Evolutionary conservation across 2,113 vertebrate species (phyloP).

Genomic region (Rhinichthys klamathensis): DNA sequence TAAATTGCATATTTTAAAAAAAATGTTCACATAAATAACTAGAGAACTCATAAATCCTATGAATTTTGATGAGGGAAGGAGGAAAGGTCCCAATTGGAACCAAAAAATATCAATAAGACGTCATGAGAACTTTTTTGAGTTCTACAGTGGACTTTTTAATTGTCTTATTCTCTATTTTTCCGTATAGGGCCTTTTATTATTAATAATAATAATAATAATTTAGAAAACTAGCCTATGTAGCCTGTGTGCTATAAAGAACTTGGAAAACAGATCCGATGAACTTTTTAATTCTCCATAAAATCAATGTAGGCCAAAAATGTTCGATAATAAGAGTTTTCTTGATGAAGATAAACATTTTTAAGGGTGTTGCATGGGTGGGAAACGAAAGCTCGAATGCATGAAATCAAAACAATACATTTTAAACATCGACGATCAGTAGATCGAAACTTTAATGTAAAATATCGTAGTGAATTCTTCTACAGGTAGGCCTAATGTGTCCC

Average conservation of each 20-base stretch:
- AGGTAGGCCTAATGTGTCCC: neutral
- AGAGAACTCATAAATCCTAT: slow-evolving; percentile 7
- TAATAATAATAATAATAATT: neutral
- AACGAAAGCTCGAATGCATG: neutral
- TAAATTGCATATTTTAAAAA: neutral
- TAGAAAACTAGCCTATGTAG: neutral
- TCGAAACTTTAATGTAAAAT: neutral
- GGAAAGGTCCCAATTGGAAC: neutral
- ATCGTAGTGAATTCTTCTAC: neutral
- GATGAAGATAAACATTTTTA: neutral
- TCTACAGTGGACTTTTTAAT: neutral
- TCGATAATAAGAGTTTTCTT: neutral
- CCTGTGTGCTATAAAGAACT: neutral
- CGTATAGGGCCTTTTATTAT: neutral
- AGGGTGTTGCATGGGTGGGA: neutral
- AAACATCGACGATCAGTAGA: neutral
- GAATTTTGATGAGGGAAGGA: neutral
- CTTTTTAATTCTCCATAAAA: neutral
- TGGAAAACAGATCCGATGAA: neutral
- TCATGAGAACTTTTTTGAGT: neutral
- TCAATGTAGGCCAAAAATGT: neutral
- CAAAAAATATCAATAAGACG: neutral
- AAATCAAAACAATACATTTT: neutral
- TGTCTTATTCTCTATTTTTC: neutral
- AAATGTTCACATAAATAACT: neutral